Base-by-base conservation (phyloP, 1,140 invertebrate species). In the Diachasma alloeum region DNA sequence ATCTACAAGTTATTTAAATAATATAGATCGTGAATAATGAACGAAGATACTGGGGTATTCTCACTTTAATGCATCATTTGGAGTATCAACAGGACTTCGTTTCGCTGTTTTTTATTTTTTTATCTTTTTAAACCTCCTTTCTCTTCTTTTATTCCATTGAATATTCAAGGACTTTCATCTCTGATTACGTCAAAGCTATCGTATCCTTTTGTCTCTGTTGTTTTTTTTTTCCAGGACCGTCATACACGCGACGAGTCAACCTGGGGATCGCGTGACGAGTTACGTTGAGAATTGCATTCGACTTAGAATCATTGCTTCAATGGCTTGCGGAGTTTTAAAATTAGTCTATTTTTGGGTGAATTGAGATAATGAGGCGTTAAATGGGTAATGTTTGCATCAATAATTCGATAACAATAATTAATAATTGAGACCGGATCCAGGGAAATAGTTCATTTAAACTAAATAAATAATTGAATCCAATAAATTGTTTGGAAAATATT, bases 141-240 rank as follows among this genome's bases (percentile, higher is more conserved):
- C 19, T 22, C 19, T 15, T 15, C 48, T 56, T 56, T 56, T 17
- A 56, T 56, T 22, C 48, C 19, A 56, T 56, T 56, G 15, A 56
- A 56, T 56, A 56, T 56, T 56, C 48, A 56, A 56, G 48, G 48
- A 56, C 48, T 56, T 56, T 56, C 48, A 56, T 56, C 48, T 56
- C 48, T 56, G 48, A 56, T 56, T 56, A 56, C 48, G 48, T 56
- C 48, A 56, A 56, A 19, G 15, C 13, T 56, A 56, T 15, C 6
- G 15, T 56, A 48, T 48, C n/a, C 19, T 9, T 56, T 56, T 56
- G 48, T 56, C n/a, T 42, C 13, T 37, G 4, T 42, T 6, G 2
- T 56, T 17, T 19, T 56, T 17, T 56, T 22, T 19, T 56, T 19
- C 17, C 1, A 10, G 9, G n/a, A 8, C 4, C 48, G 15, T 56